Percentiles rank a stretch among this genome's conserved stretches.
Conservation (phyloP, 2,113 vertebrate genomes). For the Petromus typicus region DNA sequence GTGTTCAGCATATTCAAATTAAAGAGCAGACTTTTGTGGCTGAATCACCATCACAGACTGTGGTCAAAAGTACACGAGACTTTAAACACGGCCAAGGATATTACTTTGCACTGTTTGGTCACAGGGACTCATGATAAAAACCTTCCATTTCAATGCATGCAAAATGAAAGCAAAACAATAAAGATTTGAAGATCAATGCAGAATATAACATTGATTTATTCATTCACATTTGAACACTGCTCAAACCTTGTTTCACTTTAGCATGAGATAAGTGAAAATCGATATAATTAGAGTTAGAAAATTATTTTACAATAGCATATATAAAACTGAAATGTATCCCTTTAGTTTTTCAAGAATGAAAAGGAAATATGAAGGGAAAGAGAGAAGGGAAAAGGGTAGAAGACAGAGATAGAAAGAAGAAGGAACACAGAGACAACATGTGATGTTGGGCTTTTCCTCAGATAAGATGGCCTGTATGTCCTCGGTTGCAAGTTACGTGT, state of each 20-base stretch:
- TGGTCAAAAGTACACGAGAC: neutral
- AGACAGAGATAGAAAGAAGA: too few species aligned
- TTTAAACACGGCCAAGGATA: neutral
- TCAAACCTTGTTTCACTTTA: neutral
- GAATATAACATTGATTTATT: neutral
- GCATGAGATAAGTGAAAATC: neutral
- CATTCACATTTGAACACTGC: neutral
- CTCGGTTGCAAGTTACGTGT: neutral
- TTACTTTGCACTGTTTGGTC: neutral
- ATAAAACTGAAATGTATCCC: neutral
- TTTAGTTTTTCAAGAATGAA: neutral
- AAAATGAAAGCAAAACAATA: constrained; percentile 1
- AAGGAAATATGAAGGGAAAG: neutral
- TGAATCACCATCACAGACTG: neutral
- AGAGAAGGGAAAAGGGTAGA: too few species aligned
- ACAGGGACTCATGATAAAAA: neutral
- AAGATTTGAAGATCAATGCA: neutral
- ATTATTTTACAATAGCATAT: neutral
- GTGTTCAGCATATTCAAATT: neutral
- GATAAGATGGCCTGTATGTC: neutral
- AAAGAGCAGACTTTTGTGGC: neutral
- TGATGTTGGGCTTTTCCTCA: neutral
- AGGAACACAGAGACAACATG: neutral
- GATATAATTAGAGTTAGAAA: neutral
- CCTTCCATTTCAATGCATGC: neutral